These are phyloP conservation scores for Hassar affinis DNA, from an alignment of 2,113 vertebrate species.

Conservation along the genomic window DNA sequence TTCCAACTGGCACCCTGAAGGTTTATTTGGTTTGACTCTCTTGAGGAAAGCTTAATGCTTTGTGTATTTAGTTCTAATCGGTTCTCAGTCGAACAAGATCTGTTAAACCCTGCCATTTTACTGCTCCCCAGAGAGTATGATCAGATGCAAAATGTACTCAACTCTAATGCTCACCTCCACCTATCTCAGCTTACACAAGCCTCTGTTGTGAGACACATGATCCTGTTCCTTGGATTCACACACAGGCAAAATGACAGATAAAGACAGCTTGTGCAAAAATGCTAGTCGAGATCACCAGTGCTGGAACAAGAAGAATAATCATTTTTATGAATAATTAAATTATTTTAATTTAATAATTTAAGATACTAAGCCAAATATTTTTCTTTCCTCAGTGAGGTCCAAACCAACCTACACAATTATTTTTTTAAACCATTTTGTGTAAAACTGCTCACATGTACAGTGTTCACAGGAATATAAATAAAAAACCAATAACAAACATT, in stretches of 20 bases:
- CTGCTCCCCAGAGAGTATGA: background rate
- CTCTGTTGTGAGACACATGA: background rate
- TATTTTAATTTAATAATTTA: too few relatives aligned
- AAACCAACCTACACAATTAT: background rate
- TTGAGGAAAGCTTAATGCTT: background rate
- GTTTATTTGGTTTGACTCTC: background rate
- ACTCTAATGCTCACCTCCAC: background rate
- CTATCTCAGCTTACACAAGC: conserved; percentile 9
- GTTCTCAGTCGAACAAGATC: background rate
- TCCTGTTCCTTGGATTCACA: background rate
- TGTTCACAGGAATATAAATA: background rate
- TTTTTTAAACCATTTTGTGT: background rate
- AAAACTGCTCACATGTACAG: background rate
- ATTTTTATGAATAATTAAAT: too few relatives aligned
- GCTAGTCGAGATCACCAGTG: background rate
- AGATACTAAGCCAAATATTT: background rate
- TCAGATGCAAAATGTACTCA: background rate
- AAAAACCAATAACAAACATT: background rate
- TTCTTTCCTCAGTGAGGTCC: background rate
- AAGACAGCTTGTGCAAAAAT: background rate
- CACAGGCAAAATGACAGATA: background rate
- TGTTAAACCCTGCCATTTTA: background rate
- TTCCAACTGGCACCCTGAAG: background rate
- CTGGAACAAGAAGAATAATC: too few relatives aligned
- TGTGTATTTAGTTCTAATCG: background rate